These are phyloP conservation scores for Serripes groenlandicus DNA, from an alignment of 2,888 invertebrate species.

Conservation along the genomic window DNA sequence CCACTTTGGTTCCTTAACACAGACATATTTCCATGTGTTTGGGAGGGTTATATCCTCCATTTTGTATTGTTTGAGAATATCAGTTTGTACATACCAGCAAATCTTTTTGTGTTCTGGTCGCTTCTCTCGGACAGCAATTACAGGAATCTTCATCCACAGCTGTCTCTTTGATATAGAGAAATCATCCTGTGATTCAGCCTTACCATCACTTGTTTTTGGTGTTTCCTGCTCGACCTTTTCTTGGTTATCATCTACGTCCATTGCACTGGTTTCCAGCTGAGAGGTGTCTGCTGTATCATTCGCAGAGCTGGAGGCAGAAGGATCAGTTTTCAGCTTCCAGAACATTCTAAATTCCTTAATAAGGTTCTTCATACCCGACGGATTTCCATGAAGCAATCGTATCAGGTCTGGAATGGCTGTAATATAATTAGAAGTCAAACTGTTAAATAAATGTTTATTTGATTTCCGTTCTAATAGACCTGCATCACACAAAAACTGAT, in stretches of 20 bases:
- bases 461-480: too few species aligned
- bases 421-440: too few species aligned
- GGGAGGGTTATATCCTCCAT: conserved; percentile 87
- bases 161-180: conserved; percentile 83
- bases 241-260: conserved; percentile 48
- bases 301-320: conserved; percentile 7
- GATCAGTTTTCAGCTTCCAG: conserved; percentile 87
- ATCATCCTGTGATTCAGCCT: conserved; percentile 54
- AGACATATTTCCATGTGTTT: conserved; percentile 89
- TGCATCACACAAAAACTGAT: too few species aligned
- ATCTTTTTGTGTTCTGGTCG: conserved; percentile 88
- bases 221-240: conserved; percentile 21
- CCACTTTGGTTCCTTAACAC: conserved; percentile 58
- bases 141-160: conserved; percentile 87
- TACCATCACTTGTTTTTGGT: conserved; percentile 16
- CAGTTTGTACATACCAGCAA: conserved; percentile 90
- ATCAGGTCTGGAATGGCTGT: conserved; percentile 90
- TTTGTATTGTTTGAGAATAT: conserved; percentile 88
- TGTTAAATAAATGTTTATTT: too few species aligned
- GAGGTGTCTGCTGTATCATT: conserved; percentile 12
- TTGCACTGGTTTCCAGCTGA: conserved; percentile 22
- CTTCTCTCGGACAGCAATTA: conserved; percentile 89
- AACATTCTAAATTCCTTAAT: conserved; percentile 90
- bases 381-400: conserved; percentile 90
- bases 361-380: conserved; percentile 88